Evolutionary conservation across 2,797 vertebrate species (phyloP).

Genomic region (Rhinatrema bivittatum): DNA sequence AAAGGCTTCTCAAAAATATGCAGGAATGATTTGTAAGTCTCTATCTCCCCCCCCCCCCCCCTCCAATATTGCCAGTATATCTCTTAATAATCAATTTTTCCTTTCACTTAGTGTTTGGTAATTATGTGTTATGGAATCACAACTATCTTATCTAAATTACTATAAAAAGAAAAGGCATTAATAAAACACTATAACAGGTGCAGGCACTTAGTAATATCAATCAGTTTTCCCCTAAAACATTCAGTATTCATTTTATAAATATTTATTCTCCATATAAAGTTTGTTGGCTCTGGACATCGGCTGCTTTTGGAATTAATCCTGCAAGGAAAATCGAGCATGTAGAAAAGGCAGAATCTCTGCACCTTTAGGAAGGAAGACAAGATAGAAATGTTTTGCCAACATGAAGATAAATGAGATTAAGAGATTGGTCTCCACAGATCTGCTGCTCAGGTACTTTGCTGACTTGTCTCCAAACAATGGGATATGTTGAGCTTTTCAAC

Average conservation of each 20-base stretch:
- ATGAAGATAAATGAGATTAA: slow-evolving; percentile 34
- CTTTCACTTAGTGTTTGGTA: no score
- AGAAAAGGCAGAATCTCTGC: slow-evolving; percentile 11
- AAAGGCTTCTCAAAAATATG: no score
- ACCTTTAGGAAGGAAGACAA: slow-evolving; percentile 19
- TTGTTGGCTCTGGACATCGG: slow-evolving; percentile 33
- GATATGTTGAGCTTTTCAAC: no score
- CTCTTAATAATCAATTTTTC: no score
- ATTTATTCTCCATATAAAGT: slow-evolving; percentile 56
- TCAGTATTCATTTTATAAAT: slow-evolving; percentile 53
- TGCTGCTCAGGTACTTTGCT: slow-evolving; percentile 25
- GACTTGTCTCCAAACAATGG: neutral
- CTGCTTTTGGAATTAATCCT: slow-evolving; percentile 15
- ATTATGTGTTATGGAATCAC: no score
- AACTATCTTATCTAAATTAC: slow-evolving; percentile 20
- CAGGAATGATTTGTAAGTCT: no score
- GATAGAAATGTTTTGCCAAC: slow-evolving; percentile 32
- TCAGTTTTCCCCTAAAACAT: slow-evolving; percentile 43
- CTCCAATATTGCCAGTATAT: no score
- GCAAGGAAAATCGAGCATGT: slow-evolving; percentile 15
- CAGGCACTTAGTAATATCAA: slow-evolving; percentile 42
- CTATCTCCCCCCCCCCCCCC: no score
- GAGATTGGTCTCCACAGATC: slow-evolving; percentile 21
- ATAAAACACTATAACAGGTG: slow-evolving; percentile 42
- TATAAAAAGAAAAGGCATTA: slow-evolving; percentile 31